phyloP scores from a whole-genome alignment of 1,140 invertebrate genomes.

The Ruditapes philippinarum region DNA sequence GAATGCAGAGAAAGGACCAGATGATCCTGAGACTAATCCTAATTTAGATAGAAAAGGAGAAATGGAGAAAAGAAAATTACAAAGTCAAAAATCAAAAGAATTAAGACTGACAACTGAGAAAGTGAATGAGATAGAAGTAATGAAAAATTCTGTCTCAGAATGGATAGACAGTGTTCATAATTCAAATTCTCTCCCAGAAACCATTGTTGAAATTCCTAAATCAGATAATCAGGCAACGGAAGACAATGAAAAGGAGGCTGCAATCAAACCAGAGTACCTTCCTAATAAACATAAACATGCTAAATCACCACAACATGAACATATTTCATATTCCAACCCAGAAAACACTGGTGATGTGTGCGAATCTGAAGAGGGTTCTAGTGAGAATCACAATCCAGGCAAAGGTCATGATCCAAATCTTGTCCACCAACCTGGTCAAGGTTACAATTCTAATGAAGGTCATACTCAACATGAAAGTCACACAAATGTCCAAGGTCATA shows the following conservation, averaged over 20 bases:
- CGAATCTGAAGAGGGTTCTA: neutral
- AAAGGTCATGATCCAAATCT: neutral
- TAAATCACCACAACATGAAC: constrained; percentile 29
- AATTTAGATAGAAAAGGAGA: constrained; percentile 28
- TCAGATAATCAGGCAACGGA: neutral
- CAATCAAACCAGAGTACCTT: constrained; percentile 63
- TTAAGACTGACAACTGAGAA: constrained; percentile 61
- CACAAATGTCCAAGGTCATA: too few species aligned
- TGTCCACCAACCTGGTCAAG: neutral
- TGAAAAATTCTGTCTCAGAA: constrained; percentile 64
- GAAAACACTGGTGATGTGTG: neutral
- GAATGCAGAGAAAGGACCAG: neutral
- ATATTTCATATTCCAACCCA: neutral
- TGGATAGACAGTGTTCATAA: constrained; percentile 62
- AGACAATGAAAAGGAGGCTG: constrained; percentile 47
- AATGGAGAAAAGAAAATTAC: constrained; percentile 26
- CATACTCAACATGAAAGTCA: neutral
- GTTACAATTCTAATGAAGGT: neutral
- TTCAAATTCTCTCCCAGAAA: constrained; percentile 41
- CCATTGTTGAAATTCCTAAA: constrained; percentile 11
- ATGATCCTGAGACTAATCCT: neutral
- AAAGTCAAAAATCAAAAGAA: constrained; percentile 54
- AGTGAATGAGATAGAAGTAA: constrained; percentile 56
- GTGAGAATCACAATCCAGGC: constrained; percentile 6
- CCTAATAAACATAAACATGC: constrained; percentile 40